Conservation (phyloP, 1,140 invertebrate species). For the Oppia nitens region DNA sequence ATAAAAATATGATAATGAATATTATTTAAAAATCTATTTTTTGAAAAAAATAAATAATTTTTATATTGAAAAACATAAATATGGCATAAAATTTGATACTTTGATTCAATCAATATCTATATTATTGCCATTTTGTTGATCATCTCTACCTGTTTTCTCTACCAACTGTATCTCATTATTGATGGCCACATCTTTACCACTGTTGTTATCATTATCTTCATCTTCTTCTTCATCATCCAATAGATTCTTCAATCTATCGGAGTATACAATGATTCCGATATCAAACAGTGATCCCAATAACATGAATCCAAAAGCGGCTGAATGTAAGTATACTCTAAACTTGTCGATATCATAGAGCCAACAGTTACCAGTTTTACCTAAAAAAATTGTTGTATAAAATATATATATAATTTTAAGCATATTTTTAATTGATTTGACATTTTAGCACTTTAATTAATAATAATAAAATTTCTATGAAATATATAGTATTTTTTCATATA, state of each 20-base stretch:
- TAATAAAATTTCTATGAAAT: too few relatives aligned
- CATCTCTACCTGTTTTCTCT: not conserved
- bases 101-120: too few relatives aligned
- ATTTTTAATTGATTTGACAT: too few relatives aligned
- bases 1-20: too few relatives aligned
- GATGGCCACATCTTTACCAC: not conserved
- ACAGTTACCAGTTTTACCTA: constrained; percentile 26
- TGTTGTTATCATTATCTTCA: not conserved
- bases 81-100: too few relatives aligned
- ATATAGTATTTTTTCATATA: too few relatives aligned
- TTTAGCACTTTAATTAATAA: too few relatives aligned
- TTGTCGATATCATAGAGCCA: constrained; percentile 26
- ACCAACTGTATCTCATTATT: not conserved
- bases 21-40: too few relatives aligned
- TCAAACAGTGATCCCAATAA: constrained; percentile 19
- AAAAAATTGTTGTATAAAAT: too few relatives aligned
- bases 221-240: constrained; percentile 18
- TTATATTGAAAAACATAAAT: too few relatives aligned
- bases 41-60: too few relatives aligned
- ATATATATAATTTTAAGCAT: too few relatives aligned
- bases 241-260: constrained; percentile 17
- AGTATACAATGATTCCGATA: constrained; percentile 13
- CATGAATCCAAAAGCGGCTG: constrained; percentile 17
- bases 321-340: constrained; percentile 22
- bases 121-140: not conserved